Conservation (phyloP, 1,140 invertebrate genomes). For the Mercenaria mercenaria region DNA sequence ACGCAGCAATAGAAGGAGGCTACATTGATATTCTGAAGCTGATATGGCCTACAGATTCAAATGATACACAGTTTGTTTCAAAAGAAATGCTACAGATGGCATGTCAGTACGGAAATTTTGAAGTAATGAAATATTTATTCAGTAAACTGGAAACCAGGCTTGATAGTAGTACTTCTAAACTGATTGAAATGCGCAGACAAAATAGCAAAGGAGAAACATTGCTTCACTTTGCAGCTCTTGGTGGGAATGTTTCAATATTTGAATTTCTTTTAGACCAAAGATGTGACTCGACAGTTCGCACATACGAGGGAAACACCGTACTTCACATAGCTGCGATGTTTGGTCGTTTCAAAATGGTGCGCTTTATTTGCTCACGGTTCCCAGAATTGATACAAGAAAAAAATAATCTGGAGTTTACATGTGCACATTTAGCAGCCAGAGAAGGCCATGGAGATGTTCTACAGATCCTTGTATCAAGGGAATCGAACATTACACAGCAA, state of each 20-base stretch:
- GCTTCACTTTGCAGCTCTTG: slow-evolving; percentile 28
- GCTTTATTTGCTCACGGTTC: not conserved
- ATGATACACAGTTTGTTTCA: not conserved
- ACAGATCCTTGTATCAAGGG: not conserved
- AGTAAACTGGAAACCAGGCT: not conserved
- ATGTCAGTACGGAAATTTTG: not conserved
- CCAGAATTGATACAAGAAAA: not conserved
- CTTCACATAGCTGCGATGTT: slow-evolving; percentile 27
- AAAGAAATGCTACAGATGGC: slow-evolving; percentile 1
- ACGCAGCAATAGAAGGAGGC: slow-evolving; percentile 13
- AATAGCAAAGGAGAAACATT: slow-evolving; percentile 27
- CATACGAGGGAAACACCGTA: slow-evolving; percentile 18
- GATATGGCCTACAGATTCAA: not conserved
- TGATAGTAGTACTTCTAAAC: not conserved
- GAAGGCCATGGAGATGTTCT: slow-evolving; percentile 48
- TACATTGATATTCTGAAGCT: not conserved
- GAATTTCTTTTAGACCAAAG: slow-evolving; percentile 8
- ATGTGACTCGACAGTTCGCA: not conserved
- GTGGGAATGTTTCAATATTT: not conserved
- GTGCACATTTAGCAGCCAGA: slow-evolving; percentile 45
- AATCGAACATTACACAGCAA: not conserved
- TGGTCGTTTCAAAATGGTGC: slow-evolving; percentile 24
- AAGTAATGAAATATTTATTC: slow-evolving; percentile 5
- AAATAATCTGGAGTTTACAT: not conserved
- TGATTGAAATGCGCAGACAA: not conserved